These are phyloP conservation scores for Sminthopsis crassicaudata DNA, from an alignment of 2,113 vertebrate genomes.

Conservation along the genomic window DNA sequence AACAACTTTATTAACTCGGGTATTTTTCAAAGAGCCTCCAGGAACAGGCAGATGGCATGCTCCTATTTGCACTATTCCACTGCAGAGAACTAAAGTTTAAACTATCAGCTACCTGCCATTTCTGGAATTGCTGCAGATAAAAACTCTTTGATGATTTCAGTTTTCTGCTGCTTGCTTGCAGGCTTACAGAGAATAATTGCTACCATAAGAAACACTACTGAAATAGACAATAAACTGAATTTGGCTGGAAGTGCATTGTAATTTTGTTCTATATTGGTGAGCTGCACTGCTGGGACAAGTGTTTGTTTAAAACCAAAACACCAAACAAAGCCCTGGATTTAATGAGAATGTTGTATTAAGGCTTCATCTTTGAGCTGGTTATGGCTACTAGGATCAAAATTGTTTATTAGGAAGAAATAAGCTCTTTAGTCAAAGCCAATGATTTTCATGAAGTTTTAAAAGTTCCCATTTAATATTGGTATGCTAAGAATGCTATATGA, in stretches of 20 bases:
- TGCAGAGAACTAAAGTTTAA: conserved; percentile 85
- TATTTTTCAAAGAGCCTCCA: conserved; percentile 81
- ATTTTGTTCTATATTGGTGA: conserved; percentile 87
- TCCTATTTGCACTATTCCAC: conserved; percentile 82
- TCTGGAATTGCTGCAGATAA: conserved; percentile 87
- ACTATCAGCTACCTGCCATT: conserved; percentile 89
- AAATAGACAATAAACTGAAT: conserved; percentile 89
- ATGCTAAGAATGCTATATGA: conserved; percentile 41
- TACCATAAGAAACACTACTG: conserved; percentile 86
- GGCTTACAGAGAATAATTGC: conserved; percentile 88
- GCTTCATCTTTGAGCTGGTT: conserved; percentile 80
- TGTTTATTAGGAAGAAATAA: conserved; percentile 82
- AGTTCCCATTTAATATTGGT: conserved; percentile 23
- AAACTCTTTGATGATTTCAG: conserved; percentile 89
- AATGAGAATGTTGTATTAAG: conserved; percentile 78
- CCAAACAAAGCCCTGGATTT: conserved; percentile 79
- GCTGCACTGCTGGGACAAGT: conserved; percentile 82
- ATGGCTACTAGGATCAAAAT: conserved; percentile 74
- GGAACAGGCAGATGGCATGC: conserved; percentile 85
- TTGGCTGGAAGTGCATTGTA: conserved; percentile 87
- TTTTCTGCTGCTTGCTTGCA: conserved; percentile 86
- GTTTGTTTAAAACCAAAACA: conserved; percentile 86
- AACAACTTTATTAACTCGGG: conserved; percentile 76
- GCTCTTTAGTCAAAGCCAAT: conserved; percentile 60
- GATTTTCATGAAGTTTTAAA: conserved; percentile 59